phyloP scores from a whole-genome alignment of 2,797 vertebrate species.

The Chelon labrosus region DNA sequence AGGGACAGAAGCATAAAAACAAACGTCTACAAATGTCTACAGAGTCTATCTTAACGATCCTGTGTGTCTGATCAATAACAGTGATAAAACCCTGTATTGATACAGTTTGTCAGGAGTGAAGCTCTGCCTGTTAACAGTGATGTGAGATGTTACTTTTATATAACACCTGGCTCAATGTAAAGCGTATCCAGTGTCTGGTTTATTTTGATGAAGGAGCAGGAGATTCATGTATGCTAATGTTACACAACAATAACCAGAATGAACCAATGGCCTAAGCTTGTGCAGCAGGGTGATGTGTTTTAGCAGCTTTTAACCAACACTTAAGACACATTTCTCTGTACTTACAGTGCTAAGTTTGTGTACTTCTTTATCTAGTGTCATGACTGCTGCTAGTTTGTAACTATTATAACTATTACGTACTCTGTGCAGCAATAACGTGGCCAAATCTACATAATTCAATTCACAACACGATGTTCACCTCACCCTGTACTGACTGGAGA shows the following conservation, averaged over 20 bases:
- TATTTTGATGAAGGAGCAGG: neutral
- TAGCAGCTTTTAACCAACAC: neutral
- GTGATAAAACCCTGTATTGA: neutral
- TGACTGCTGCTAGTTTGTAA: neutral
- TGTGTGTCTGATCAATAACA: neutral
- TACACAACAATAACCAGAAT: neutral
- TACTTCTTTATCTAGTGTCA: neutral
- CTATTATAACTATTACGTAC: neutral
- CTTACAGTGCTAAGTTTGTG: neutral
- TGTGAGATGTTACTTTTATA: neutral
- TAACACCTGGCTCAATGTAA: no score
- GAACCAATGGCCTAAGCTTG: neutral
- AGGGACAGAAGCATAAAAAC: neutral
- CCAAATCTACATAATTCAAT: neutral
- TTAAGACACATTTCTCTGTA: conserved; percentile 7
- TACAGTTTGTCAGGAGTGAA: neutral
- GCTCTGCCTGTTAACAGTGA: neutral
- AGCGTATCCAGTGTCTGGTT: neutral
- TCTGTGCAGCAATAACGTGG: neutral
- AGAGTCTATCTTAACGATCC: neutral
- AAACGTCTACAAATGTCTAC: neutral
- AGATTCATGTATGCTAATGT: neutral
- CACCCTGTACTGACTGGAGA: neutral
- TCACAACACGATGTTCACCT: neutral
- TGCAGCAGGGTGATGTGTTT: neutral